These are phyloP conservation scores for Amyelois transitella DNA, from an alignment of 1,140 invertebrate genomes.

Conservation along the genomic window DNA sequence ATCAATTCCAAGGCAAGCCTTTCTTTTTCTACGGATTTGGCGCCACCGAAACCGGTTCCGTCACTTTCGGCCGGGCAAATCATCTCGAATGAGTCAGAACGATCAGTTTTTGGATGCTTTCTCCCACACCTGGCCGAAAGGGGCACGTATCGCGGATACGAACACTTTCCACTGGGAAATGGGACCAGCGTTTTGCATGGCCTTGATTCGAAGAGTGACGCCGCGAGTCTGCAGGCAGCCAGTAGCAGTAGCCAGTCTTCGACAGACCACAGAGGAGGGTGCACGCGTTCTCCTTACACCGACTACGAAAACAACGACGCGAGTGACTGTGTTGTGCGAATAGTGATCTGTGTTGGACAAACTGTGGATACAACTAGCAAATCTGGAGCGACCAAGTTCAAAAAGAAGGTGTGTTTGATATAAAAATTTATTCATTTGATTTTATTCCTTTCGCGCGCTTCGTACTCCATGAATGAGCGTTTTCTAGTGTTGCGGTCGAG, in stretches of 20 bases:
- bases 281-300: conserved; percentile 16
- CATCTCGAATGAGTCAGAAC: conserved; percentile 61
- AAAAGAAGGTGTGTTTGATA: conserved; percentile 49
- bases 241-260: conserved; percentile 36
- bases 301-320: conserved; percentile 17
- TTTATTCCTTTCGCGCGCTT: conserved; percentile 10
- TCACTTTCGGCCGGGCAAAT: conserved; percentile 59
- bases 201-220: conserved; percentile 50
- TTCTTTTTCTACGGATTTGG: conserved; percentile 33
- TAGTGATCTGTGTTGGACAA: conserved; percentile 27
- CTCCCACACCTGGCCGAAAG: conserved; percentile 66
- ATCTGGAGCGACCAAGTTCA: conserved; percentile 56
- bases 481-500: conserved; percentile 21
- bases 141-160: conserved; percentile 58
- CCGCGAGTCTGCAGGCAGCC: conserved; percentile 24
- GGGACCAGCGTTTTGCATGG: conserved; percentile 67
- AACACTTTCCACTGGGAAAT: conserved; percentile 71
- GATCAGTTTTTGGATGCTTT: conserved; percentile 65
- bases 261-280: conserved; percentile 22
- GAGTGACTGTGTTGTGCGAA: conserved; percentile 37
- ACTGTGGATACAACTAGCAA: conserved; percentile 34
- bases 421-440: conserved; percentile 11
- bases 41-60: conserved; percentile 50
- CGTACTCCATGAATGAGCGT: conserved; percentile 10
- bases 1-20: conserved; percentile 16